Evolutionary conservation across 2,113 vertebrate species (phyloP), one percentile per base, ranked within the genome.

Genomic region (Phaethon lepturus): DNA sequence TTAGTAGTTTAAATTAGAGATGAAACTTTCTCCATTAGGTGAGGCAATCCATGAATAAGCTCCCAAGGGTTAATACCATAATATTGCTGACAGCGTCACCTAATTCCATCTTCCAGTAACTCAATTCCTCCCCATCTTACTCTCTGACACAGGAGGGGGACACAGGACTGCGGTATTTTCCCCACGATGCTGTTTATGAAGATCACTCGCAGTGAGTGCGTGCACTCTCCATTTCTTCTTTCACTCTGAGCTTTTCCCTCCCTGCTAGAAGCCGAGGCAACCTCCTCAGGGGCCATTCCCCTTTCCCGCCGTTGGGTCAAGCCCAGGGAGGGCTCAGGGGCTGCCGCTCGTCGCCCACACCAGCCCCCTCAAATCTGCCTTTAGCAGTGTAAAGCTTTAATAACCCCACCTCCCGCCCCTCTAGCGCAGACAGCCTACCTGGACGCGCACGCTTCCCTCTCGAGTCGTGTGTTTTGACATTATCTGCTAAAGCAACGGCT

Each of bases 371-470:
- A 20, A 17, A 40, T 7, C 38, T 29, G 38, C 33, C 18, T 25
- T 55, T 5, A 35, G 47, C 40, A 26, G 60, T 7, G 1, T 15
- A 13, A 29, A 64, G 33, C 28, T 72, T 11, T 8, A 31, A 3
- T 15, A 16, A 22, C 13, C 11, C n/a, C 50, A 16, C 45, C 33
- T 11, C 17, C 24, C 56, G 11, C 38, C 28, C 50, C 29, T 10
- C 44, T 2, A 4, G 28, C 2, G 14, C 25, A 20, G 16, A 42
- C 35, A 60, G 38, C 82, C 58, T 50, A 47, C 47, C 71, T 62
- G 16, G 6, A 22, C 0, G 0, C 5, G 26, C 24, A 2, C 0
- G 0, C 22, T 23, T 40, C 25, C 78, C 52, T n/a, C 93, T 25
- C 31, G 6, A 18, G 31, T 8, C 2, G 1, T 0, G 1, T 6